phyloP scores from a whole-genome alignment of 2,797 vertebrate genomes.

The Scolopax rusticola region DNA sequence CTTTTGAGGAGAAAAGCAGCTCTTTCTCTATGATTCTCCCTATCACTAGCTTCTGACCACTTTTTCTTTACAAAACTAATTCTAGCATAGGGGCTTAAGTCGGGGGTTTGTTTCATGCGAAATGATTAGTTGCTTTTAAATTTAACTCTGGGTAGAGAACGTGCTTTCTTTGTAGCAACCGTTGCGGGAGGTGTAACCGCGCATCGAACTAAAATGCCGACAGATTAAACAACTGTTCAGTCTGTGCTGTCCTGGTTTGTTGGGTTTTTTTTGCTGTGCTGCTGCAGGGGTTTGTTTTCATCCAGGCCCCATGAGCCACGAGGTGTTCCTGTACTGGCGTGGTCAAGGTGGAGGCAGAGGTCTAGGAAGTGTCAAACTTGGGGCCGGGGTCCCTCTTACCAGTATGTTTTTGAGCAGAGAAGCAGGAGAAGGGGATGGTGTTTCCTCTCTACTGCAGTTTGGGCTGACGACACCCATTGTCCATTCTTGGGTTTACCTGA shows the following conservation, averaged over 20 bases:
- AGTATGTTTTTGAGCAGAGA: background rate
- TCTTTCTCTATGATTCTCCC: conserved; percentile 20
- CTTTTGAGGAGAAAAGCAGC: conserved; percentile 22
- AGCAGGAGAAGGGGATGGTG: rapidly evolving
- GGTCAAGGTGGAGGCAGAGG: too few species aligned
- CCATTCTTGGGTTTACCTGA: rapidly evolving
- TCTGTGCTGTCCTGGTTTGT: background rate
- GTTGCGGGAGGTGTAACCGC: conserved; percentile 62
- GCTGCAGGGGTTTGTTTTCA: background rate
- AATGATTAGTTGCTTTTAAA: conserved; percentile 63
- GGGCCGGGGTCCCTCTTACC: background rate
- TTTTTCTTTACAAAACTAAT: conserved; percentile 56
- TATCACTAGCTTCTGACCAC: background rate
- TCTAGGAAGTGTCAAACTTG: background rate
- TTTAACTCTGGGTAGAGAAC: conserved; percentile 45
- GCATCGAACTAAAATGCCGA: conserved; percentile 52
- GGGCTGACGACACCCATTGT: rapidly evolving
- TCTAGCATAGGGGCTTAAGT: conserved; percentile 28
- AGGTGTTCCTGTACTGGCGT: too few species aligned
- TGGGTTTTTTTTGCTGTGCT: background rate
- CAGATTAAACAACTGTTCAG: conserved; percentile 46
- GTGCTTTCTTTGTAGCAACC: conserved; percentile 73
- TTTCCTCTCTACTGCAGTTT: background rate
- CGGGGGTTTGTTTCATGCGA: conserved; percentile 42
- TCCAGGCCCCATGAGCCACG: rapidly evolving